phyloP scores from a whole-genome alignment of 2,797 vertebrate species.

The Pseudocheirus occidentalis region DNA sequence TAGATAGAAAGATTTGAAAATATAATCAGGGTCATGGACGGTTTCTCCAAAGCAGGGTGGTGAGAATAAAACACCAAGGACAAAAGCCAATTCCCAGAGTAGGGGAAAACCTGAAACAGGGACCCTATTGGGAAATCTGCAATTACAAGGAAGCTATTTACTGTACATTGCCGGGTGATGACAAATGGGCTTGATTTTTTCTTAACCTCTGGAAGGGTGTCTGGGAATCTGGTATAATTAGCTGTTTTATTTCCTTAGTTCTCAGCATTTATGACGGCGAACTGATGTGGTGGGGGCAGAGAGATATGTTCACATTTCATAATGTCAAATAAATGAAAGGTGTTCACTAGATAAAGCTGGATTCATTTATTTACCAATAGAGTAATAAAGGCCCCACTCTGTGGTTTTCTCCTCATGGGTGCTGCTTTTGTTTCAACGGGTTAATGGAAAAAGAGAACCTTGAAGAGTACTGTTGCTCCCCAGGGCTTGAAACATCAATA shows the following conservation, averaged over 20 bases:
- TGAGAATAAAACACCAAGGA: constrained; percentile 55
- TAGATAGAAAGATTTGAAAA: not conserved
- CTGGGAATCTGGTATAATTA: constrained; percentile 64
- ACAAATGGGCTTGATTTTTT: constrained; percentile 47
- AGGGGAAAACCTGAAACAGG: constrained; percentile 41
- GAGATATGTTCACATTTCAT: not conserved
- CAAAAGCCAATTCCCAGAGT: constrained; percentile 55
- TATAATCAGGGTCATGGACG: not conserved
- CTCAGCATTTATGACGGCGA: constrained; percentile 59
- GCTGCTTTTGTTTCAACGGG: constrained; percentile 31
- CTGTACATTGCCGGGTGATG: constrained; percentile 50
- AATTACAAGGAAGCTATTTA: constrained; percentile 65
- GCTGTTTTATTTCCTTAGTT: constrained; percentile 64
- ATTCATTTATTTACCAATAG: constrained; percentile 18
- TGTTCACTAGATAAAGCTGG: constrained; percentile 43
- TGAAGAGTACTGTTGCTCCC: not conserved
- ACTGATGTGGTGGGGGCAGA: not conserved
- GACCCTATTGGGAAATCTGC: constrained; percentile 51
- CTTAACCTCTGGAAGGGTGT: constrained; percentile 56
- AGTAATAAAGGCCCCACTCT: not conserved
- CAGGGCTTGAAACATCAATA: not conserved
- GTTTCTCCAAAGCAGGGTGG: constrained; percentile 12
- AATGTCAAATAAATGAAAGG: not conserved
- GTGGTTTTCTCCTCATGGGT: not conserved
- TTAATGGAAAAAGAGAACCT: not conserved